Base-by-base conservation (phyloP, 2,113 vertebrate genomes). In the Oryzias celebensis region DNA sequence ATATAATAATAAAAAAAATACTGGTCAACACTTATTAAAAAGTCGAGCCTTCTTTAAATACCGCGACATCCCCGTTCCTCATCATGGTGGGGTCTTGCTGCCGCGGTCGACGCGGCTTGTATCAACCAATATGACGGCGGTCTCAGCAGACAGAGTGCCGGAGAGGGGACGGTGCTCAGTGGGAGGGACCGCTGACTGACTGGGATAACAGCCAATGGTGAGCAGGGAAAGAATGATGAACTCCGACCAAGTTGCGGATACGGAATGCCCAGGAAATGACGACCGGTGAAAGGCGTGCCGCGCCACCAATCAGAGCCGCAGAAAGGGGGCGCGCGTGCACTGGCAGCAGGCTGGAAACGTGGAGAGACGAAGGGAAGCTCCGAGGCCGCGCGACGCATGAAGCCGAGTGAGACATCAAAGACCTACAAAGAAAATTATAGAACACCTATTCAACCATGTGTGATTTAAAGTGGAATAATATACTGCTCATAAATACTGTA, bases 321-420 rank as follows among this genome's bases (percentile, higher is more conserved):
- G 22, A 42, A 36, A 62, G 65, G 66, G 65, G 65, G 14, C 46
- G 26, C 23, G 62, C 12, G 28, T 42, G 68, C 49, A 66, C 82
- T 81, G 83, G 89, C 83, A 84, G 68, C 80, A 52, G 80, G 74
- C 76, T 89, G 87, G 88, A 90, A 91, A 91, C 90, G 90, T 91
- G 90, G 91, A 91, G 82, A 79, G 70, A 59, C 56, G 69, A 89
- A 80, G 81, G 62, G 86, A 88, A 85, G 81, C 83, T 80, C 77
- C 64, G 57, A 67, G 36, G 36, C 8, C 26, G 26, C 26, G 26
- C 26, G 26, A 28, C 8, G 10, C 8, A 10, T 12, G 36, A 36
- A 12, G 36, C 36, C 36, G 1, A 20, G 20, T 20, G 10, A 12
- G 36, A 12, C 36, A 36, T 13, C 10, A 36, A 12, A 3, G 36